Evolutionary conservation across 2,888 invertebrate species (phyloP).

Genomic region (Drosophila mimica): DNA sequence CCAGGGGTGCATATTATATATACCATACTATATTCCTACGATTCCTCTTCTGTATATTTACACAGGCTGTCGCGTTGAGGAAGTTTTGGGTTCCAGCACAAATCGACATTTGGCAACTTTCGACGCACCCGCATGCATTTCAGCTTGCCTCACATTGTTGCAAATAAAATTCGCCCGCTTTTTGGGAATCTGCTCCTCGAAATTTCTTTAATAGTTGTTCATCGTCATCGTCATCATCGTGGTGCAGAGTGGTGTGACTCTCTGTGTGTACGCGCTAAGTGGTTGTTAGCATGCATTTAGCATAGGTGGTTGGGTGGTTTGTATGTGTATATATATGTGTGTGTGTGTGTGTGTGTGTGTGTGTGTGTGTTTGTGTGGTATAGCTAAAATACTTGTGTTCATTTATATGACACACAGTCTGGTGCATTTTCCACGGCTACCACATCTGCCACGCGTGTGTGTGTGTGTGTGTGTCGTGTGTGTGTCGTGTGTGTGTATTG

Average conservation of each 20-base stretch:
- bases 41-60: conserved; percentile 48
- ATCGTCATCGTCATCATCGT: conserved; percentile 43
- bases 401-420: conserved; percentile 68
- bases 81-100: conserved; percentile 54
- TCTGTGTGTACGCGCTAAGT: conserved; percentile 62
- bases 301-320: conserved; percentile 31
- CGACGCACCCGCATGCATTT: conserved; percentile 75
- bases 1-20: conserved; percentile 64
- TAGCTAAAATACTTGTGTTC: conserved; percentile 72
- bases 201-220: conserved; percentile 82
- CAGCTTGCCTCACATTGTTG: conserved; percentile 71
- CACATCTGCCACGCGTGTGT: conserved; percentile 2
- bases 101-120: conserved; percentile 75
- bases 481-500: conserved; percentile 18
- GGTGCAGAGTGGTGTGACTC: conserved; percentile 8
- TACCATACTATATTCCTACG: conserved; percentile 37
- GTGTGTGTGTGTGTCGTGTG: conserved; percentile 12
- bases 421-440: conserved; percentile 32
- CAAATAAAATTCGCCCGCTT: conserved; percentile 67
- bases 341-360: conserved; percentile 14
- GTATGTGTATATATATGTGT: conserved; percentile 8
- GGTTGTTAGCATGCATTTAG: conserved; percentile 74
- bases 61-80: conserved; percentile 74
- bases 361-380: conserved; percentile 22
- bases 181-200: conserved; percentile 74